Conservation (phyloP, 2,888 invertebrate species). For the Lysandra bellargus region DNA sequence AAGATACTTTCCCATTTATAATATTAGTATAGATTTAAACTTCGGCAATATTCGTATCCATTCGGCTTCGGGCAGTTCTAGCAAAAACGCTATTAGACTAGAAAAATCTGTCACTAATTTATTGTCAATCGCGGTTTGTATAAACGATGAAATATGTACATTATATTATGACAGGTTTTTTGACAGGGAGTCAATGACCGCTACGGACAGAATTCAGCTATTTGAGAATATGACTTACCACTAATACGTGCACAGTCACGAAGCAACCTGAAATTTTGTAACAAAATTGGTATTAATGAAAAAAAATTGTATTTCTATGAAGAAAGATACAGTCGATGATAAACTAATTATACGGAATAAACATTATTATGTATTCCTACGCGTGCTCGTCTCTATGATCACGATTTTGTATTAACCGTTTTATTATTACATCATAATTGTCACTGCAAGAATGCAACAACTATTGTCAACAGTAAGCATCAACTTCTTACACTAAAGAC, state of each 20-base stretch:
- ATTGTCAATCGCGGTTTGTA: too few species aligned
- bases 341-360: neutral
- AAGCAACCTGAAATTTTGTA: neutral
- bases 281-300: neutral
- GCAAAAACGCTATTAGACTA: too few species aligned
- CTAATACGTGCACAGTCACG: neutral
- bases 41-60: too few species aligned
- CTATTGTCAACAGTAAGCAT: neutral
- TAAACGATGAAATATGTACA: too few species aligned
- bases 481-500: neutral
- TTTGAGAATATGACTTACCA: too few species aligned
- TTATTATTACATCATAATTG: slow-evolving; percentile 4
- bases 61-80: too few species aligned
- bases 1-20: too few species aligned
- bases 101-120: too few species aligned
- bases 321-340: neutral
- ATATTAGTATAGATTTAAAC: too few species aligned
- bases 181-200: too few species aligned
- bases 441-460: neutral
- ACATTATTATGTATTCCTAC: neutral
- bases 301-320: neutral
- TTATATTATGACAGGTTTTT: too few species aligned
- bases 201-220: too few species aligned
- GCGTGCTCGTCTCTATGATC: neutral
- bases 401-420: neutral